Percentiles rank a stretch among this genome's conserved stretches.
Evolutionary conservation across 2,888 invertebrate species (phyloP).

Genomic region (Protula sp.): DNA sequence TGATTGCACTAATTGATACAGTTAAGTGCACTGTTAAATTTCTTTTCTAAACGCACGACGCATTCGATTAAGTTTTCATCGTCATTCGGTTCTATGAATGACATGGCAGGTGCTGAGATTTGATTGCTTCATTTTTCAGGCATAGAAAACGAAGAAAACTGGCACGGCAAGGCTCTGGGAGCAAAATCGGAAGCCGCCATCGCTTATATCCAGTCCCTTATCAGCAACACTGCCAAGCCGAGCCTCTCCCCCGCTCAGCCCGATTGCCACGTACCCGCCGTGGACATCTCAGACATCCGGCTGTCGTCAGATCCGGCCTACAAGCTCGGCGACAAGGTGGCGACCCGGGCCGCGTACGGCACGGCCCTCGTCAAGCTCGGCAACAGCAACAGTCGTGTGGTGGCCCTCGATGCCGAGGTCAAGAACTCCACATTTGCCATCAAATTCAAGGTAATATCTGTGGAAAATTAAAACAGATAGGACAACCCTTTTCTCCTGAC

Average conservation of each 20-base stretch:
- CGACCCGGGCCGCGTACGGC: conserved; percentile 79
- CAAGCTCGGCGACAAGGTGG: conserved; percentile 30
- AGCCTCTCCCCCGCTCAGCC: conserved; percentile 65
- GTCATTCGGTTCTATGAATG: no score
- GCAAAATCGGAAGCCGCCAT: conserved; percentile 68
- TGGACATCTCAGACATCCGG: conserved; percentile 60
- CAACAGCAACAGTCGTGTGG: conserved; percentile 66
- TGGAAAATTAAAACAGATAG: background rate
- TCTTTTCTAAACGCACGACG: no score
- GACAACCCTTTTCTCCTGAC: background rate
- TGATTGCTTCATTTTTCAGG: no score
- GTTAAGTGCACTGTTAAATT: no score
- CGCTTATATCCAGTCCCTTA: conserved; percentile 56
- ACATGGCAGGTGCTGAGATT: no score
- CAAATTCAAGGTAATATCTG: conserved; percentile 67
- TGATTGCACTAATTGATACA: no score
- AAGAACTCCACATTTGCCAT: conserved; percentile 98
- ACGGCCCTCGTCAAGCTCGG: conserved; percentile 85
- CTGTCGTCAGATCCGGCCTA: background rate
- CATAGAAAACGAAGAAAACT: conserved; percentile 89
- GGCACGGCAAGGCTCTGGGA: conserved; percentile 97
- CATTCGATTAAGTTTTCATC: no score
- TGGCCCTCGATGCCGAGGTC: conserved; percentile 95
- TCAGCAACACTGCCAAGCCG: conserved; percentile 66
- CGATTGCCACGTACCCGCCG: conserved; percentile 65